Conservation (phyloP, 2,113 vertebrate genomes). For the Fukomys damarensis region DNA sequence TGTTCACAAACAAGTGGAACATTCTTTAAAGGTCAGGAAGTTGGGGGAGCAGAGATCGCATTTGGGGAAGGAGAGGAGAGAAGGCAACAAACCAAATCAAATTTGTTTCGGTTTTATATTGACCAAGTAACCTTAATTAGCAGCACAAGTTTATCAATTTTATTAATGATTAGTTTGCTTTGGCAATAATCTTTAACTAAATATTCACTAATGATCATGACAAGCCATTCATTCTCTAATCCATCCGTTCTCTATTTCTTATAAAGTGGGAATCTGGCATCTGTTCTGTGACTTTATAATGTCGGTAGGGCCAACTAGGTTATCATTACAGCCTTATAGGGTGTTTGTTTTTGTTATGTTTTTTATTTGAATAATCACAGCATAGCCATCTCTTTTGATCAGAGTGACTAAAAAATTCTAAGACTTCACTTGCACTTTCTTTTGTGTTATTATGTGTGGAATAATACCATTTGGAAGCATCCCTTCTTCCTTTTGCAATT, state of each 20-base stretch:
- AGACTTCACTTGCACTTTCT: background rate
- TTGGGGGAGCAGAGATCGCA: background rate
- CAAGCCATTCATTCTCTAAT: background rate
- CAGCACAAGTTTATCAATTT: background rate
- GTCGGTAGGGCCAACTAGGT: background rate
- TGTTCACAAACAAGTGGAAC: constrained; percentile 1
- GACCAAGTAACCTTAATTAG: background rate
- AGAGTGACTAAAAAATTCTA: background rate
- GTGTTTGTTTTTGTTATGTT: background rate
- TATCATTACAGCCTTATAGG: background rate
- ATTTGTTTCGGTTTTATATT: background rate
- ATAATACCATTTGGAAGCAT: background rate
- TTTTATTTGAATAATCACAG: background rate
- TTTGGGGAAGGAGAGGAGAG: background rate
- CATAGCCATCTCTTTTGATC: background rate
- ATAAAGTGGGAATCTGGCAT: background rate
- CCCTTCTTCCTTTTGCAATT: background rate
- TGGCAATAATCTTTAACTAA: background rate
- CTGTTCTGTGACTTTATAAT: background rate
- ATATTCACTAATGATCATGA: background rate
- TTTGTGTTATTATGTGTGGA: background rate
- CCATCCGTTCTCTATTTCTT: background rate
- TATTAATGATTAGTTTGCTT: background rate
- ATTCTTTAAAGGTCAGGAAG: constrained; percentile 12
- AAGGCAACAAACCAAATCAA: background rate